These are phyloP conservation scores for Automeris io DNA, from an alignment of 2,888 invertebrate species.

Conservation along the genomic window DNA sequence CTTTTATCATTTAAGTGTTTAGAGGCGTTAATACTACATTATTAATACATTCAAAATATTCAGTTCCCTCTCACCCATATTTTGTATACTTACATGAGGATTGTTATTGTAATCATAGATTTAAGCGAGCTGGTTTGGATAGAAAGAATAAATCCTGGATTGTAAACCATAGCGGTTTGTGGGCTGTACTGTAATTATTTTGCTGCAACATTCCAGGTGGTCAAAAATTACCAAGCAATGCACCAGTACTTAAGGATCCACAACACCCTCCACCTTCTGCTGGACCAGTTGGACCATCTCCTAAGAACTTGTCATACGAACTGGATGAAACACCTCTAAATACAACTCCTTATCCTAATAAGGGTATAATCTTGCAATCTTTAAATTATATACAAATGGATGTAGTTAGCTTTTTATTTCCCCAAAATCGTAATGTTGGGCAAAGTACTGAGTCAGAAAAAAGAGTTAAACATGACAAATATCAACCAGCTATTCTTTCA, in stretches of 20 bases:
- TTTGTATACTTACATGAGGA: too few relatives aligned
- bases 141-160: too few relatives aligned
- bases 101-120: too few relatives aligned
- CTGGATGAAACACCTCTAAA: constrained; percentile 16
- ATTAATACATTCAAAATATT: background rate
- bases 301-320: constrained; percentile 21
- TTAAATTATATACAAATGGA: constrained; percentile 72
- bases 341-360: constrained; percentile 60
- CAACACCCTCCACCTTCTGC: constrained; percentile 17
- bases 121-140: too few relatives aligned
- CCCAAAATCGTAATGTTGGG: constrained; percentile 26
- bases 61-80: too few relatives aligned
- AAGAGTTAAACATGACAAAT: constrained; percentile 26
- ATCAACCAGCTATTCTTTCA: constrained; percentile 51
- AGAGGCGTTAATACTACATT: background rate
- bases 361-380: constrained; percentile 61
- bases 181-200: too few relatives aligned
- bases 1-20: too few relatives aligned
- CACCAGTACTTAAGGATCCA: constrained; percentile 22
- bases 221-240: constrained; percentile 29
- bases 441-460: constrained; percentile 23
- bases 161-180: too few relatives aligned
- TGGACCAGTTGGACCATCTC: constrained; percentile 19
- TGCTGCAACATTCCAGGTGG: constrained; percentile 48
- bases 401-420: constrained; percentile 60